A percentile compares a stretch with the other conserved stretches of the same genome.
phyloP scores from a whole-genome alignment of 2,113 vertebrate species.

The Tamias sibiricus region DNA sequence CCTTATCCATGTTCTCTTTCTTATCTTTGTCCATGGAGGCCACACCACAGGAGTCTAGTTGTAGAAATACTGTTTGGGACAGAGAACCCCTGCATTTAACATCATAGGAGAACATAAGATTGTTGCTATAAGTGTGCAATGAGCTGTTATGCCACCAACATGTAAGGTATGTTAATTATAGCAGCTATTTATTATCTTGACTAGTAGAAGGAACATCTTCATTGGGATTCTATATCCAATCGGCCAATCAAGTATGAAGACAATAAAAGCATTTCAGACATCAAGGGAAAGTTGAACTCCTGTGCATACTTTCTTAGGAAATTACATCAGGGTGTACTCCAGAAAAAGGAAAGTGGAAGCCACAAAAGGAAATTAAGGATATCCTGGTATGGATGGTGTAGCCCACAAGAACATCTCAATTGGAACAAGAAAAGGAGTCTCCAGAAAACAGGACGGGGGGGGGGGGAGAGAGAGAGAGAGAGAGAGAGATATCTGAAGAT shows the following conservation, averaged over 20 bases:
- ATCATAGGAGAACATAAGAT: background rate
- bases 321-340: background rate
- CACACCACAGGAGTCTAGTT: background rate
- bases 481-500: too few species aligned
- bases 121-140: background rate
- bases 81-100: background rate
- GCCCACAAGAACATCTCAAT: background rate
- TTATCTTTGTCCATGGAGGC: background rate
- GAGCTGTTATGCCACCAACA: background rate
- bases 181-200: background rate
- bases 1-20: background rate
- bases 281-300: background rate
- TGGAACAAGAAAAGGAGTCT: background rate
- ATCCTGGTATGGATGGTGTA: background rate
- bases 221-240: background rate
- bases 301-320: background rate
- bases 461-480: too few species aligned
- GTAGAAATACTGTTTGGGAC: background rate
- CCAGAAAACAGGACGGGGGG: too few species aligned
- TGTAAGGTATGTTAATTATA: background rate
- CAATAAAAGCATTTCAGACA: background rate
- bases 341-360: background rate
- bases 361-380: background rate
- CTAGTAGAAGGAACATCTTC: background rate
- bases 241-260: background rate